Evolutionary conservation across 2,113 vertebrate genomes (phyloP).

Genomic region (Panthera tigris): DNA sequence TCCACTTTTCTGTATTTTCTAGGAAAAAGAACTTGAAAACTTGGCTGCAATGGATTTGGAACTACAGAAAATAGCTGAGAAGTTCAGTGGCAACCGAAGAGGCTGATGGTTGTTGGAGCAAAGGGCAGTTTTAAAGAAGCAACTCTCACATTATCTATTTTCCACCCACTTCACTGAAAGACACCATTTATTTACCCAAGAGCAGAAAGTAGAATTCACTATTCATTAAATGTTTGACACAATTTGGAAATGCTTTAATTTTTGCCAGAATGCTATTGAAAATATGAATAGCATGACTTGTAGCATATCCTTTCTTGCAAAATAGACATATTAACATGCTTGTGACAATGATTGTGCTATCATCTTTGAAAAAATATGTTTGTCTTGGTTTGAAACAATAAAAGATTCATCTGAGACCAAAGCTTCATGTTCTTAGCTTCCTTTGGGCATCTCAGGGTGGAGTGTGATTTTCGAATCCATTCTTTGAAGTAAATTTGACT

Average conservation of each 20-base stretch:
- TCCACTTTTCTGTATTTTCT: conserved; percentile 60
- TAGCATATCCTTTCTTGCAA: conserved; percentile 74
- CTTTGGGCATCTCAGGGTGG: background rate
- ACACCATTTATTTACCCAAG: conserved; percentile 74
- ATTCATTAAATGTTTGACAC: conserved; percentile 77
- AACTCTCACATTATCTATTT: background rate
- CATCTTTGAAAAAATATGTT: conserved; percentile 82
- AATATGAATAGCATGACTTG: conserved; percentile 87
- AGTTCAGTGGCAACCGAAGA: conserved; percentile 86
- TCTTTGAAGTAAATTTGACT: conserved; percentile 39
- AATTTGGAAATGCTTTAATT: conserved; percentile 76
- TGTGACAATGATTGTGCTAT: conserved; percentile 82
- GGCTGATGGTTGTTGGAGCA: conserved; percentile 73
- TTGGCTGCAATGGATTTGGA: conserved; percentile 93
- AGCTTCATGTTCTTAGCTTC: conserved; percentile 45
- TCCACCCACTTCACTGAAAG: conserved; percentile 68
- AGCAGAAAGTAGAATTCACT: conserved; percentile 79
- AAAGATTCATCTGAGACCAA: conserved; percentile 89
- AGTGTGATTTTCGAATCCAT: background rate
- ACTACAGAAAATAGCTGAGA: conserved; percentile 92
- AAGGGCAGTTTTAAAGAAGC: conserved; percentile 31
- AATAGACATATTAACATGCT: conserved; percentile 81
- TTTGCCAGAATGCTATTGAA: conserved; percentile 86
- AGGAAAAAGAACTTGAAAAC: conserved; percentile 93
- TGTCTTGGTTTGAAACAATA: conserved; percentile 89